Evolutionary conservation across 2,888 invertebrate genomes (phyloP).

Genomic region (Lomographa bimaculata): DNA sequence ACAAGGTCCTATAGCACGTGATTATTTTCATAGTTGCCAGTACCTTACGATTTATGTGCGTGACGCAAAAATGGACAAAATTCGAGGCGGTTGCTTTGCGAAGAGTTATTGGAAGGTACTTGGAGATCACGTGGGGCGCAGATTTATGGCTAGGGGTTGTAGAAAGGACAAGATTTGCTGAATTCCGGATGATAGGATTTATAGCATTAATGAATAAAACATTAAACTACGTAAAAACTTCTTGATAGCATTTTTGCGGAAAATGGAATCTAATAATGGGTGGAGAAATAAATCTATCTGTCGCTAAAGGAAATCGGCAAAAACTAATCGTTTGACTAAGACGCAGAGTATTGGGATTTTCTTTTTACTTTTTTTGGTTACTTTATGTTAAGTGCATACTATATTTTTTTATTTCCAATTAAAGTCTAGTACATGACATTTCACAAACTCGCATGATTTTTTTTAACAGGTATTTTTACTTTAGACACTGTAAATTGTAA

Average conservation of each 20-base stretch:
- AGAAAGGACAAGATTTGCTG: constrained; percentile 23
- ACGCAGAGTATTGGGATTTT: no score
- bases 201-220: constrained; percentile 24
- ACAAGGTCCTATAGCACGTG: constrained; percentile 2
- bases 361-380: no score
- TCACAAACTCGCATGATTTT: no score
- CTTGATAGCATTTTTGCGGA: constrained; percentile 1
- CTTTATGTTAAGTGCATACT: no score
- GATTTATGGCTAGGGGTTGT: constrained; percentile 22
- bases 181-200: constrained; percentile 16
- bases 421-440: no score
- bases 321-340: no score
- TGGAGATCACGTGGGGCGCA: constrained; percentile 21
- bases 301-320: neutral
- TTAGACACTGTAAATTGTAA: no score
- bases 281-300: constrained; percentile 1
- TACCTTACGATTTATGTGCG: constrained; percentile 71
- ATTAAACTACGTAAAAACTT: constrained; percentile 20
- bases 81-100: constrained; percentile 43
- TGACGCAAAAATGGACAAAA: constrained; percentile 73
- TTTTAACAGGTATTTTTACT: no score
- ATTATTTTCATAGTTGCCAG: constrained; percentile 29
- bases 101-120: constrained; percentile 25
- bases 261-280: constrained; percentile 4
- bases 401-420: no score